Evolutionary conservation across 2,113 vertebrate genomes (phyloP).

Genomic region (Dendropsophus ebraccatus): DNA sequence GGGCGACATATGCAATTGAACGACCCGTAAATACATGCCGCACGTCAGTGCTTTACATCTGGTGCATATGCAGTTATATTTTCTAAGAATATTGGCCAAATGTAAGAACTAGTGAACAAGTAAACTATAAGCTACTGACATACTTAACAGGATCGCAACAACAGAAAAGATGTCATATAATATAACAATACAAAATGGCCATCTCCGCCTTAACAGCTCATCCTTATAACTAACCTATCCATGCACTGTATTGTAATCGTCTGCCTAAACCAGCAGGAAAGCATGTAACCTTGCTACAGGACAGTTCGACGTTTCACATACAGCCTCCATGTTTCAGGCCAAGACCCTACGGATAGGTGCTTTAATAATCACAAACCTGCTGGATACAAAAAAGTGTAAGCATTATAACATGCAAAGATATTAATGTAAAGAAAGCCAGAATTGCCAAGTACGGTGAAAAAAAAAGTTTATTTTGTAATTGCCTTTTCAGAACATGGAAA

Average conservation of each 20-base stretch:
- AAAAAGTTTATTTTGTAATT: slow-evolving; percentile 18
- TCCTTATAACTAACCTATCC: not conserved
- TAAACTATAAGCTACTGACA: too few species aligned
- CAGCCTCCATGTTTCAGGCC: not conserved
- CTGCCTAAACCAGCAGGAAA: not conserved
- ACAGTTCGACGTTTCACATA: not conserved
- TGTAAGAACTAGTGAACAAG: too few species aligned
- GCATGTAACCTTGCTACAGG: not conserved
- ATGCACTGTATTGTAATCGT: not conserved
- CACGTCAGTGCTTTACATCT: too few species aligned
- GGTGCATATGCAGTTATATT: too few species aligned
- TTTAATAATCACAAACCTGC: not conserved
- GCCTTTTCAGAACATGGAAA: not conserved
- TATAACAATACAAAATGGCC: too few species aligned
- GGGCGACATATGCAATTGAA: too few species aligned
- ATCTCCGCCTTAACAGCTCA: too few species aligned
- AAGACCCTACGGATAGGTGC: not conserved
- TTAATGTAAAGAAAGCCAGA: not conserved
- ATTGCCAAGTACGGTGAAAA: not conserved
- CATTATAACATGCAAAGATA: not conserved
- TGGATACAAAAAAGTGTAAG: not conserved
- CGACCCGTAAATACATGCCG: too few species aligned
- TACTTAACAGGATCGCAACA: too few species aligned
- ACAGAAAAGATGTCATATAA: too few species aligned
- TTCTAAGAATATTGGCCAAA: too few species aligned